phyloP scores from a whole-genome alignment of 2,888 invertebrate genomes.

The Sericinus montela region DNA sequence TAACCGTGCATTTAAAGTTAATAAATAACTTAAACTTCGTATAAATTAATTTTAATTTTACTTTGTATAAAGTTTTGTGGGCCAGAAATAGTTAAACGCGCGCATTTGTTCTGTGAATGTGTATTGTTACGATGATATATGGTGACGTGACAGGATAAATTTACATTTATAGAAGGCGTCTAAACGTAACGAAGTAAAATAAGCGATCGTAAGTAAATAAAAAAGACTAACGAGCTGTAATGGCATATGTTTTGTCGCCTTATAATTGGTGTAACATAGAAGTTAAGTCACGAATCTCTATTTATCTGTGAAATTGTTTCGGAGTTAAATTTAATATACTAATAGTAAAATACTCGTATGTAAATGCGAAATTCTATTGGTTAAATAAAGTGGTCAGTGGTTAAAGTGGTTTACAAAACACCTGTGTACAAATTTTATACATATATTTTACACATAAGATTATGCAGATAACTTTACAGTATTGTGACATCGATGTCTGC shows the following conservation, averaged over 20 bases:
- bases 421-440: no score
- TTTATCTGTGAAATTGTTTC: neutral
- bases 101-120: conserved; percentile 3
- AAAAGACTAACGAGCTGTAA: conserved; percentile 3
- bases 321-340: no score
- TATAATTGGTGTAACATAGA: neutral
- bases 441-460: no score
- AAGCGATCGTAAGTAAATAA: conserved; percentile 9
- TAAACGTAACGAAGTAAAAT: conserved; percentile 2
- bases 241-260: conserved; percentile 3
- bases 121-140: conserved; percentile 15
- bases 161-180: conserved; percentile 11
- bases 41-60: neutral
- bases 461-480: neutral
- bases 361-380: no score
- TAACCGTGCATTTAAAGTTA: conserved; percentile 5
- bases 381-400: no score
- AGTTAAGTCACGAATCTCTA: neutral
- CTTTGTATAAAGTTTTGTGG: conserved; percentile 7
- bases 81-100: conserved; percentile 5
- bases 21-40: neutral
- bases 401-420: no score
- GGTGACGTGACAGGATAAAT: conserved; percentile 11
- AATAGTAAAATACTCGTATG: no score
- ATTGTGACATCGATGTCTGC: conserved; percentile 2